phyloP scores from a whole-genome alignment of 2,797 vertebrate genomes.

The Acridotheres tristis region DNA sequence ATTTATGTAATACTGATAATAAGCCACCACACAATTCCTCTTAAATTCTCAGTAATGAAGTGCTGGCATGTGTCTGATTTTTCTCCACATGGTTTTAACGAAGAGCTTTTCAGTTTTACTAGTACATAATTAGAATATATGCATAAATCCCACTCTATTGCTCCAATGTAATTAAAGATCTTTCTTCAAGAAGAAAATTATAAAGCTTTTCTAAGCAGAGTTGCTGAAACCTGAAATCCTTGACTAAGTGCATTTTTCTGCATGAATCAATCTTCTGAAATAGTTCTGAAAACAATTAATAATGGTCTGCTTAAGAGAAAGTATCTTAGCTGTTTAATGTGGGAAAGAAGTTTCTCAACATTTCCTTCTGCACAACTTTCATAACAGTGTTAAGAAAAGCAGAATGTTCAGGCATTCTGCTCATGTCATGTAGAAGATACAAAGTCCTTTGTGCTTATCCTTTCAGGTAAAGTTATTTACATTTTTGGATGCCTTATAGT shows the following conservation, averaged over 20 bases:
- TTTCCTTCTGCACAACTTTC: neutral
- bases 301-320: slow-evolving; percentile 46
- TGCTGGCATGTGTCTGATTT: slow-evolving; percentile 58
- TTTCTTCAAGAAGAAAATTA: slow-evolving; percentile 63
- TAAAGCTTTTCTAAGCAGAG: slow-evolving; percentile 39
- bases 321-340: neutral
- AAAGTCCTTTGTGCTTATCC: slow-evolving; percentile 1
- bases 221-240: slow-evolving; percentile 45
- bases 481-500: neutral
- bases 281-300: slow-evolving; percentile 57
- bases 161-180: slow-evolving; percentile 71
- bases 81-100: slow-evolving; percentile 57
- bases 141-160: slow-evolving; percentile 62
- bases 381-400: neutral
- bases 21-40: slow-evolving; percentile 49
- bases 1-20: slow-evolving; percentile 53
- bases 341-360: slow-evolving; percentile 12
- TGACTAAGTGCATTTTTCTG: slow-evolving; percentile 57
- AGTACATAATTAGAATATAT: slow-evolving; percentile 69
- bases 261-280: slow-evolving; percentile 54
- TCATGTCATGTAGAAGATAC: neutral
- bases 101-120: slow-evolving; percentile 67
- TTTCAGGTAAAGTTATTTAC: slow-evolving; percentile 26
- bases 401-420: neutral
- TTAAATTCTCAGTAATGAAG: slow-evolving; percentile 63